These are phyloP conservation scores for Hyaena hyaena DNA, from an alignment of 2,113 vertebrate species.

Conservation along the genomic window DNA sequence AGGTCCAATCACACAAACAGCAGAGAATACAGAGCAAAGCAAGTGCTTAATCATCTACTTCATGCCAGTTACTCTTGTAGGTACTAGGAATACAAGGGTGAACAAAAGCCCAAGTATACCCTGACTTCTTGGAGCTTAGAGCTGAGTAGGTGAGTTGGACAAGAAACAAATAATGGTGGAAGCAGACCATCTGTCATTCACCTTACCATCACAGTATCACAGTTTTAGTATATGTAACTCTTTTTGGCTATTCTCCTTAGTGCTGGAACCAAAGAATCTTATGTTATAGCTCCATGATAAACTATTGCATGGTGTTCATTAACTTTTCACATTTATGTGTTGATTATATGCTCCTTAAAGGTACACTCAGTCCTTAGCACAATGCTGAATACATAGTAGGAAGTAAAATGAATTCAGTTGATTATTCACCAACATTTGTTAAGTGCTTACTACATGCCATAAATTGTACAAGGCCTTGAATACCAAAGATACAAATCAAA, in stretches of 20 bases:
- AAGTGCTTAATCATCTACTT: not conserved
- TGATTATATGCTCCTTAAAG: not conserved
- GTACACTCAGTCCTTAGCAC: not conserved
- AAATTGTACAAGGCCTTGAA: not conserved
- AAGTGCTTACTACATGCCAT: not conserved
- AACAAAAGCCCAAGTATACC: not conserved
- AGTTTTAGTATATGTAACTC: not conserved
- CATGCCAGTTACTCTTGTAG: not conserved
- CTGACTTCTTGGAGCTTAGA: not conserved
- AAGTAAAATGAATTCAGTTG: not conserved
- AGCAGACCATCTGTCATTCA: not conserved
- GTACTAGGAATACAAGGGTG: not conserved
- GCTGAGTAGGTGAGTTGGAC: not conserved
- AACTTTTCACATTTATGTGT: not conserved
- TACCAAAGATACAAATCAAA: not conserved
- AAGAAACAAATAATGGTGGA: not conserved
- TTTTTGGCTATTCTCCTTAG: not conserved
- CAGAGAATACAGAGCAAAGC: not conserved
- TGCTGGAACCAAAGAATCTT: not conserved
- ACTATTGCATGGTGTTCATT: not conserved
- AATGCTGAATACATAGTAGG: not conserved
- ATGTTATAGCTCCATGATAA: not conserved
- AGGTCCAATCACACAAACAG: not conserved
- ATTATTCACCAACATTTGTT: not conserved
- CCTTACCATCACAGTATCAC: not conserved